Evolutionary conservation across 2,113 vertebrate genomes (phyloP).

Genomic region (Gasterosteus aculeatus): DNA sequence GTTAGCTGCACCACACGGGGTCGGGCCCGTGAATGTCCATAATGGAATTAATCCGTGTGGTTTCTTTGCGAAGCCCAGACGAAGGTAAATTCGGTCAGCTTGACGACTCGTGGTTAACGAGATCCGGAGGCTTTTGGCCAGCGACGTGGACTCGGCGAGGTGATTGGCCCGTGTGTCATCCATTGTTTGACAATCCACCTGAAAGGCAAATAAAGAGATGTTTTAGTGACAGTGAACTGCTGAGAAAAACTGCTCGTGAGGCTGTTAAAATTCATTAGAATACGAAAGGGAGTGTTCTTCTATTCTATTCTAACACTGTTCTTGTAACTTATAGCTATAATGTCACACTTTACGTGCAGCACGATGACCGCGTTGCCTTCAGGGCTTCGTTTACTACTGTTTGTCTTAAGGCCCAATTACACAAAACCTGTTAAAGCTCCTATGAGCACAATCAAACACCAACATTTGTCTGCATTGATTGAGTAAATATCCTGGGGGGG

Average conservation of each 20-base stretch:
- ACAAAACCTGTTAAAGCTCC: conserved; percentile 11
- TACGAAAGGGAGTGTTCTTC: neutral
- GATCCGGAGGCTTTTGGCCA: neutral
- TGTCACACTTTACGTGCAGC: neutral
- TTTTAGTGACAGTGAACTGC: neutral
- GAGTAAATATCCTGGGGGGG: conserved; percentile 11
- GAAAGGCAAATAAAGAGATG: conserved; percentile 44
- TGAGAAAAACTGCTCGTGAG: neutral
- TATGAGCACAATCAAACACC: conserved; percentile 13
- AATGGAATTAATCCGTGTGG: neutral
- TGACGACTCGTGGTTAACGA: neutral
- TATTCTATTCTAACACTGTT: conserved; percentile 2
- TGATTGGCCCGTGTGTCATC: conserved; percentile 31
- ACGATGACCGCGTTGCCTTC: neutral
- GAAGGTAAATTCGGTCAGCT: conserved; percentile 13
- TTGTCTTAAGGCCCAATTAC: conserved; percentile 10
- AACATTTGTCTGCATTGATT: neutral
- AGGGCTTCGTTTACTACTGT: neutral
- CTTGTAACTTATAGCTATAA: neutral
- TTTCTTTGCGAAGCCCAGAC: neutral
- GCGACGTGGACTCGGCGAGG: conserved; percentile 49
- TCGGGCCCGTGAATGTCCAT: conserved; percentile 5
- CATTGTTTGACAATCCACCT: conserved; percentile 63
- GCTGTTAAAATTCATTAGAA: neutral
- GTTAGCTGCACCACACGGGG: neutral